Conservation (phyloP, 2,113 vertebrate genomes). For the Jaculus jaculus region DNA sequence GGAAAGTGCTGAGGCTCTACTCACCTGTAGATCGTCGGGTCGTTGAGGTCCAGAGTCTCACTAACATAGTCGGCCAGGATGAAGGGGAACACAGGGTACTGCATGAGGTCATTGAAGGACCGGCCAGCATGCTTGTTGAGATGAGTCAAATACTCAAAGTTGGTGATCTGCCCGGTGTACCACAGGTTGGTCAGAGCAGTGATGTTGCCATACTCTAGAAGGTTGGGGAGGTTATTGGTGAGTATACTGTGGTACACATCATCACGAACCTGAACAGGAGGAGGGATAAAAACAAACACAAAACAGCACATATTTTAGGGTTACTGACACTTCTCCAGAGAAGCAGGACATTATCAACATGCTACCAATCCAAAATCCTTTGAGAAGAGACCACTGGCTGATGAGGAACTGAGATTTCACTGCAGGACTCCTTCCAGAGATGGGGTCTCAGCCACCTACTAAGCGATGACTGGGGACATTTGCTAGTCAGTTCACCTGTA, state of each 20-base stretch:
- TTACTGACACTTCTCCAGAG: neutral
- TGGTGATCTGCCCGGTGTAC: constrained; percentile 97
- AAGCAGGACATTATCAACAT: neutral
- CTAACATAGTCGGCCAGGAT: constrained; percentile 95
- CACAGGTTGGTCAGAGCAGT: constrained; percentile 96
- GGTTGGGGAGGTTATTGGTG: constrained; percentile 95
- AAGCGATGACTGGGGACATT: neutral
- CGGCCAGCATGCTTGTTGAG: constrained; percentile 98
- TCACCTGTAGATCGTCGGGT: constrained; percentile 92
- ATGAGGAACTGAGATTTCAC: neutral
- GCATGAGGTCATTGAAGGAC: constrained; percentile 99
- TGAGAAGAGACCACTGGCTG: neutral
- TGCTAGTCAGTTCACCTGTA: neutral
- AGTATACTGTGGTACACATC: constrained; percentile 98
- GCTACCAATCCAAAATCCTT: neutral
- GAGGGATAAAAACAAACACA: neutral
- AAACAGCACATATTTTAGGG: neutral
- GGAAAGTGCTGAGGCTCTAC: constrained; percentile 6
- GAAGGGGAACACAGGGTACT: constrained; percentile 99
- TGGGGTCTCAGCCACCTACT: neutral
- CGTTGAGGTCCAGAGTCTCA: constrained; percentile 94
- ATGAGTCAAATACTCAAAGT: constrained; percentile 99
- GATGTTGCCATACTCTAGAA: constrained; percentile 98
- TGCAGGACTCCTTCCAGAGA: neutral
- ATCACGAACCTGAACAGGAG: constrained; percentile 91